Percentiles rank a stretch among this genome's conserved stretches.
phyloP scores from a whole-genome alignment of 2,113 vertebrate genomes.

The Phrynosoma platyrhinos region DNA sequence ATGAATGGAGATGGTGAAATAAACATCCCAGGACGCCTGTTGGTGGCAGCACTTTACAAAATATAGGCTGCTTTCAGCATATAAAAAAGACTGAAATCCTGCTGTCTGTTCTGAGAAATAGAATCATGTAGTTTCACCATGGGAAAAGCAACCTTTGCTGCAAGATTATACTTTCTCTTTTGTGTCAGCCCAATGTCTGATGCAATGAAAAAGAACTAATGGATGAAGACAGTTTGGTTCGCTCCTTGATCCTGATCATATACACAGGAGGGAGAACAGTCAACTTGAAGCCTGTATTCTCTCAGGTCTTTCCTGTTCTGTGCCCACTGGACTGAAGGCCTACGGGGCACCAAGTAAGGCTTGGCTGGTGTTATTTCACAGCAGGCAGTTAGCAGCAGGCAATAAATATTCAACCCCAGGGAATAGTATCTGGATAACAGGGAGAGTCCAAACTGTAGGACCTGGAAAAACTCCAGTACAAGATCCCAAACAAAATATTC shows the following conservation, averaged over 20 bases:
- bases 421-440: background rate
- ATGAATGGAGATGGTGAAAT: background rate
- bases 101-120: background rate
- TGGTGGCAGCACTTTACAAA: background rate
- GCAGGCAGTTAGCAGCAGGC: background rate
- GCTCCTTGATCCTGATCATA: background rate
- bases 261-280: background rate
- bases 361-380: background rate
- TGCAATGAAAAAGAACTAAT: background rate
- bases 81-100: background rate
- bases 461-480: background rate
- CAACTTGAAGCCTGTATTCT: background rate
- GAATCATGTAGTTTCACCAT: background rate
- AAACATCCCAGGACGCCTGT: background rate
- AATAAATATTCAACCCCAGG: background rate
- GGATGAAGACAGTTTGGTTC: background rate
- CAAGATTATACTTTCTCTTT: background rate
- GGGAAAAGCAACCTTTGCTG: background rate
- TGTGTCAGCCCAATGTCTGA: background rate
- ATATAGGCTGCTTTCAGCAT: background rate
- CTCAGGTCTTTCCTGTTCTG: background rate
- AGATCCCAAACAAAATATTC: background rate
- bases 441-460: background rate
- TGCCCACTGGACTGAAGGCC: background rate
- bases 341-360: background rate